phyloP scores from a whole-genome alignment of 2,888 invertebrate genomes.

The Melinaea marsaeus region DNA sequence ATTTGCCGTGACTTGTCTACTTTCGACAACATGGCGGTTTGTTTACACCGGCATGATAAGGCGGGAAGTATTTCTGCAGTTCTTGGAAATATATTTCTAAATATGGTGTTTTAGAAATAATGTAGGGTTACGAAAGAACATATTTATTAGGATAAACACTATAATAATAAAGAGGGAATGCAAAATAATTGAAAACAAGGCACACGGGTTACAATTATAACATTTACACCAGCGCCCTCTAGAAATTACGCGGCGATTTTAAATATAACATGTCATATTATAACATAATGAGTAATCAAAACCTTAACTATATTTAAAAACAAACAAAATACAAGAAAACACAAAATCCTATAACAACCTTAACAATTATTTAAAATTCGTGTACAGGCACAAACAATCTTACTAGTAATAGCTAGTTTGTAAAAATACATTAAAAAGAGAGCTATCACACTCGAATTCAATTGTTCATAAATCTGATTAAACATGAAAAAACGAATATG shows the following conservation, averaged over 20 bases:
- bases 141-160: conserved; percentile 54
- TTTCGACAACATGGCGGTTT: conserved; percentile 76
- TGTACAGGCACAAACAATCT: not conserved
- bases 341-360: conserved; percentile 6
- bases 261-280: conserved; percentile 16
- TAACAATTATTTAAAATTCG: conserved; percentile 1
- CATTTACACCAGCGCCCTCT: conserved; percentile 52
- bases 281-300: conserved; percentile 39
- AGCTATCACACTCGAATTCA: not conserved
- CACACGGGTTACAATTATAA: conserved; percentile 63
- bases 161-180: conserved; percentile 38
- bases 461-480: not conserved
- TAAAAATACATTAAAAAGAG: not conserved
- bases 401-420: not conserved
- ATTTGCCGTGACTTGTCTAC: conserved; percentile 48
- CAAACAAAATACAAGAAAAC: conserved; percentile 7
- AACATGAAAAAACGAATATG: not conserved
- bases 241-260: conserved; percentile 31
- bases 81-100: conserved; percentile 31
- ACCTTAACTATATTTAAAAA: conserved; percentile 16
- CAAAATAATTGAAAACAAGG: conserved; percentile 42
- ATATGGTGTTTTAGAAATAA: conserved; percentile 43
- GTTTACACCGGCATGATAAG: conserved; percentile 78
- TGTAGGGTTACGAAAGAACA: conserved; percentile 42
- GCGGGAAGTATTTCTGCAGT: conserved; percentile 61